Evolutionary conservation across 2,797 vertebrate species (phyloP).

Genomic region (Acanthurus lineatus): DNA sequence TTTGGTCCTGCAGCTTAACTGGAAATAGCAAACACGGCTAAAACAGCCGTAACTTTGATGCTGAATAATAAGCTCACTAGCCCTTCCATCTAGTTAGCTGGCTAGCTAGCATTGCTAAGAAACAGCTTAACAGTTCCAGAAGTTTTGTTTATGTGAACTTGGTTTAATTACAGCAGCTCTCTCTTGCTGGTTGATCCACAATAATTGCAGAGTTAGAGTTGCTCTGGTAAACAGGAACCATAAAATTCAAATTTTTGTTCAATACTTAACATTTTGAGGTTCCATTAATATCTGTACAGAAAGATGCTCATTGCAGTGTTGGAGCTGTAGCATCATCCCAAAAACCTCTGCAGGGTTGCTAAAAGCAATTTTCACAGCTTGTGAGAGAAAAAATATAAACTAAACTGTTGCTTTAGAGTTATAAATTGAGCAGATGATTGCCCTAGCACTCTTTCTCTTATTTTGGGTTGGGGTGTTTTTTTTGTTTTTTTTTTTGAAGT

Average conservation of each 20-base stretch:
- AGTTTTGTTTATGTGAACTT: not conserved
- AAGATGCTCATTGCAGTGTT: not conserved
- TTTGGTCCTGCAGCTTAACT: too few relatives aligned
- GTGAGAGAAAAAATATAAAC: not conserved
- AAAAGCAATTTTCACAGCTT: too few relatives aligned
- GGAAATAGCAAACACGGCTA: too few relatives aligned
- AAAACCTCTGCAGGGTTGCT: too few relatives aligned
- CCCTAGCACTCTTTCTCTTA: not conserved
- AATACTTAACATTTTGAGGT: not conserved
- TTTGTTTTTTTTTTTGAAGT: not conserved
- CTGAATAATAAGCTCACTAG: not conserved
- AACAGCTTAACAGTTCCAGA: not conserved
- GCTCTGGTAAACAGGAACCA: not conserved
- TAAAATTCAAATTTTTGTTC: not conserved
- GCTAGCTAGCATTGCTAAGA: not conserved
- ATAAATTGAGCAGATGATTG: constrained; percentile 15
- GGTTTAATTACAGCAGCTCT: not conserved
- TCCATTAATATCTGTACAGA: not conserved
- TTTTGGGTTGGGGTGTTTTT: not conserved
- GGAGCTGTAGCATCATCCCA: not conserved
- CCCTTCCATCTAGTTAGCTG: not conserved
- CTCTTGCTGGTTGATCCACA: not conserved
- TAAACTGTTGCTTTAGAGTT: not conserved
- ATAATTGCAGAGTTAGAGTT: not conserved
- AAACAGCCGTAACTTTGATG: not conserved